Base-by-base conservation (phyloP, 2,797 vertebrate genomes). In the Schizopygopsis pylzovi region DNA sequence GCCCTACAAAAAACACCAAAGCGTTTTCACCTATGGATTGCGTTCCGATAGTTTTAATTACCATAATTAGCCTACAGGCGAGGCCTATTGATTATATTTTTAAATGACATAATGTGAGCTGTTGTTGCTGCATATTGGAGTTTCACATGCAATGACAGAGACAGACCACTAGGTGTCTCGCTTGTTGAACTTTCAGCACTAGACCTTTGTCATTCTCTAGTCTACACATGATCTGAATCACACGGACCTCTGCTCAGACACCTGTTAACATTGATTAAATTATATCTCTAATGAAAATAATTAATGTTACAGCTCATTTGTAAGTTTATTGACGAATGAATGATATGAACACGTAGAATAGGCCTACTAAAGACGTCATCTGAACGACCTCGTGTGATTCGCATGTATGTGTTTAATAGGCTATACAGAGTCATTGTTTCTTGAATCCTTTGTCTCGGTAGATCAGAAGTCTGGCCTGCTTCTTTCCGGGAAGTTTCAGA, bases 401-500 rank as follows among this genome's bases (percentile, higher is more conserved):
- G 5, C 45, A 9, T 75, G 22, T 11, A 12, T 6, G n/a, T 6
- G 39, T 11, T 37, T 39, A 79, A 37, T 54, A 76, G n/a, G 9
- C 15, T n/a, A 1, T 33, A 10, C n/a, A 59, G 2, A 70, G 22
- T 16, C 18, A n/a, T 43, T 28, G 39, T 43, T 81, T 65, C 22
- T 12, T 49, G 16, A 41, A 41, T 61, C 59, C n/a, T 49, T 18
- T 43, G 70, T 12, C 39, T 47, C 63, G 49, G 45, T 47, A 70
- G n/a, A 75, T 59, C 37, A 61, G 37, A 67, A 81, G 37, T 83
- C 33, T 79, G 18, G 39, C 68, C 28, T 73, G 16, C 33, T 71
- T 83, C 47, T 87, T 86, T 72, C 28, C 45, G 10, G n/a, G 77
- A 73, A 70, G 37, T 71, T 61, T 76, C 20, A 33, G 16, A 28